These are phyloP conservation scores for Cricetomys ansorgei DNA, from an alignment of 2,113 vertebrate genomes.

Conservation along the genomic window DNA sequence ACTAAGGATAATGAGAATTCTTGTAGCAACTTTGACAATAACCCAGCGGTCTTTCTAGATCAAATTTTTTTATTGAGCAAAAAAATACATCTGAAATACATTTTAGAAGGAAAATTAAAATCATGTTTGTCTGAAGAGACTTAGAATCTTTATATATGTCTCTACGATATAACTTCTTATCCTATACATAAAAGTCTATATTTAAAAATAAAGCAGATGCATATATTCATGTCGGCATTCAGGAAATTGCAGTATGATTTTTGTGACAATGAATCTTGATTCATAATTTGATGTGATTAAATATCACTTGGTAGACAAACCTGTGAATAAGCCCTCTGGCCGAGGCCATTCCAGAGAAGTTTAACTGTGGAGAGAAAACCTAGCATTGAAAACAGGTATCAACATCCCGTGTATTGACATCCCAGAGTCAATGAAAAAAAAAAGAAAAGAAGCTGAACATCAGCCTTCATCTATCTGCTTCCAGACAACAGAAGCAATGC, in stretches of 20 bases:
- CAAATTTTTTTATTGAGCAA: constrained; percentile 5
- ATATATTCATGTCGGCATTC: not conserved
- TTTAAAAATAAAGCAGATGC: not conserved
- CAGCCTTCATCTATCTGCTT: not conserved
- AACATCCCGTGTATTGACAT: not conserved
- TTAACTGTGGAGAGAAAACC: not conserved
- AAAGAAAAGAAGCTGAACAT: too few species aligned
- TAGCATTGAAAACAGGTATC: not conserved
- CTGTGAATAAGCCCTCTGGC: not conserved
- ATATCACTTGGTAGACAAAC: not conserved
- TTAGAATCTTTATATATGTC: not conserved
- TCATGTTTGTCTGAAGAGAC: not conserved
- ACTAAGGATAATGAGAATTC: not conserved
- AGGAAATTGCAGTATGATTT: not conserved
- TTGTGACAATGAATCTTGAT: not conserved
- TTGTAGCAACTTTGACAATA: not conserved
- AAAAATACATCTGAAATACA: not conserved
- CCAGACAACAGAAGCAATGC: not conserved
- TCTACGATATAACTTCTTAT: not conserved
- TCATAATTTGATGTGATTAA: not conserved
- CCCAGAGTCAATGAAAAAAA: not conserved
- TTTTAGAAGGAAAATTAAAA: not conserved
- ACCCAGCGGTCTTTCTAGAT: not conserved
- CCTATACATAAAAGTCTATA: not conserved
- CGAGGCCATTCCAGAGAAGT: not conserved